phyloP scores from a whole-genome alignment of 2,888 invertebrate species.

The Osmoderma eremita region DNA sequence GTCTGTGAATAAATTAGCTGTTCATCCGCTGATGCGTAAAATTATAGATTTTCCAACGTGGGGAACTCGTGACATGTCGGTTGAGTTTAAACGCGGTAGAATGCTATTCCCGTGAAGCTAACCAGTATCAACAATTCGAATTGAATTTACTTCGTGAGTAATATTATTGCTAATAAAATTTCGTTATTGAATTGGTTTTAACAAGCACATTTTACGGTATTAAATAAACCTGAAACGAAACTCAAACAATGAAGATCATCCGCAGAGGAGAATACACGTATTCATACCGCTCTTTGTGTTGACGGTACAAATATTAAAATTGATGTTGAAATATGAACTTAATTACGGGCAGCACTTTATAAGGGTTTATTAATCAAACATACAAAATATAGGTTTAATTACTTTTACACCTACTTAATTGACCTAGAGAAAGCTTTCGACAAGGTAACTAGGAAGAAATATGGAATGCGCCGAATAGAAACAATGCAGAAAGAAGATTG shows the following conservation, averaged over 20 bases:
- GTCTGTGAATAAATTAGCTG: slow-evolving; percentile 29
- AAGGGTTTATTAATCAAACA: too few relatives aligned
- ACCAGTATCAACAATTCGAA: slow-evolving; percentile 19
- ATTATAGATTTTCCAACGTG: slow-evolving; percentile 16
- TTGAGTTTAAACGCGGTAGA: slow-evolving; percentile 10
- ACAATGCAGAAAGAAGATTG: too few relatives aligned
- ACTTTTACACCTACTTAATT: too few relatives aligned
- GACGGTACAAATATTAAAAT: background rate
- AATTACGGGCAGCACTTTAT: too few relatives aligned
- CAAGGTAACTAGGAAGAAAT: too few relatives aligned
- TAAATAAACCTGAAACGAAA: background rate
- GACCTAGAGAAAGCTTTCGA: too few relatives aligned
- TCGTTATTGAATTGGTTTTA: slow-evolving; percentile 13
- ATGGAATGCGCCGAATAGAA: too few relatives aligned
- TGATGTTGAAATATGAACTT: too few relatives aligned
- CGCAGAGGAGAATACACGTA: too few relatives aligned
- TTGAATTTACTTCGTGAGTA: slow-evolving; percentile 11
- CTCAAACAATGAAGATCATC: background rate
- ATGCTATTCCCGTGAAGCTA: slow-evolving; percentile 17
- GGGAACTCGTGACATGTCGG: slow-evolving; percentile 9
- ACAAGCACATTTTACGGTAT: background rate
- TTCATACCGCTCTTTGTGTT: too few relatives aligned
- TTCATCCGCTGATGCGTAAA: slow-evolving; percentile 20
- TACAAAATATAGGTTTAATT: too few relatives aligned
- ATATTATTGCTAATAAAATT: slow-evolving; percentile 22